Base-by-base conservation (phyloP, 2,113 vertebrate species). In the Riparia riparia region DNA sequence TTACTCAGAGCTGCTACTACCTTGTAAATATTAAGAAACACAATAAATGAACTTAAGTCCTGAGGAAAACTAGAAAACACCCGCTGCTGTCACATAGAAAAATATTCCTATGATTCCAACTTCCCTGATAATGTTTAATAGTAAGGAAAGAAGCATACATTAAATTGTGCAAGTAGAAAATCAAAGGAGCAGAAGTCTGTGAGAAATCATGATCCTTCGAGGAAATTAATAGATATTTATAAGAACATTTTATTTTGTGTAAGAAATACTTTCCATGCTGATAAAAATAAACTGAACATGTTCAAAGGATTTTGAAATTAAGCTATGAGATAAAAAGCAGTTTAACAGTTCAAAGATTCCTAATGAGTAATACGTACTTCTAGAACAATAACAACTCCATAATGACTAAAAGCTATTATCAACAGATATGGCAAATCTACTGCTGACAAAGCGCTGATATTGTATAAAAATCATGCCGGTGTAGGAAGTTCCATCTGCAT, bases 301-400 rank as follows among this genome's bases (percentile, higher is more conserved):
- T 91, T 95, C 61, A 80, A 93, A 94, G 22, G 80, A 70, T 80
- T 77, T 69, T 61, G 54, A 87, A 87, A 93, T 94, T 94, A 95
- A 89, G 66, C 39, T 71, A 10, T 51, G 82, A 85, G 78, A 93
- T 87, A 77, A 77, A 94, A 91, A 87, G 32, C 47, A 56, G 76
- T 70, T 83, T 83, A 95, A 73, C 42, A 57, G 49, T 80, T 94
- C 90, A 94, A 94, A 95, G 84, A 87, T 63, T 84, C 45, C 39
- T 97, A 96, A 87, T 95, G 70, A 58, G 77, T 88, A 93, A 96
- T 79, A 54, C 32, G 66, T 76, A 70, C 66, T 87, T 89, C 71
- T 80, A 79, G 89, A 94, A 93, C 47, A 95, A 85, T 61, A 76
- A 81, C 68, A 93, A 45, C 37, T 93, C 54, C 13, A 16, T 70